Evolutionary conservation across 1,140 invertebrate genomes (phyloP).

Genomic region (Dendroctonus valens): DNA sequence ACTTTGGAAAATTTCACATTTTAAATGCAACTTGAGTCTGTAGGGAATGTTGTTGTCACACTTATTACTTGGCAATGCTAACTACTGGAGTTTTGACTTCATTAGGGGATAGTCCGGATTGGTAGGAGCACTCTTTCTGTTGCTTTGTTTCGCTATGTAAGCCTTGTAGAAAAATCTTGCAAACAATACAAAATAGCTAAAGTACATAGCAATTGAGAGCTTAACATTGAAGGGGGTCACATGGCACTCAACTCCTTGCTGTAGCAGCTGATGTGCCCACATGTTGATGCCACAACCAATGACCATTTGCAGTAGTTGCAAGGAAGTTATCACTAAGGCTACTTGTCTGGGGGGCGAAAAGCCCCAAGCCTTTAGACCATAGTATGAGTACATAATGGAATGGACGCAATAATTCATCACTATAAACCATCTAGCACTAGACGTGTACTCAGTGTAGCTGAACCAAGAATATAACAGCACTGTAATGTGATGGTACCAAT

Average conservation of each 20-base stretch:
- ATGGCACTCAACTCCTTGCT: slow-evolving; percentile 70
- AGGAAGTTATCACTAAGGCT: slow-evolving; percentile 88
- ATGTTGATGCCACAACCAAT: slow-evolving; percentile 89
- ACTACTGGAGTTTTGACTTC: slow-evolving; percentile 47
- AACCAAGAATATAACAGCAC: slow-evolving; percentile 96
- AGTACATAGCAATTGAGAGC: slow-evolving; percentile 91
- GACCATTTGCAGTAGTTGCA: slow-evolving; percentile 95
- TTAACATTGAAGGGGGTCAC: slow-evolving; percentile 86
- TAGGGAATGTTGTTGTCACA: slow-evolving; percentile 24
- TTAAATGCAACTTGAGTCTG: slow-evolving; percentile 21
- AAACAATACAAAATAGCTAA: slow-evolving; percentile 89
- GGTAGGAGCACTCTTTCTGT: slow-evolving; percentile 35
- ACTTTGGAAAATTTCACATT: slow-evolving; percentile 14
- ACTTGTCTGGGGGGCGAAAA: slow-evolving; percentile 82
- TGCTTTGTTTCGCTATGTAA: slow-evolving; percentile 61
- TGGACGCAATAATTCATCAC: slow-evolving; percentile 99
- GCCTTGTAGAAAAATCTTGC: slow-evolving; percentile 87
- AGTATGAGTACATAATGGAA: slow-evolving; percentile 97
- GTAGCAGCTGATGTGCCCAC: slow-evolving; percentile 76
- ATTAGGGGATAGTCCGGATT: slow-evolving; percentile 44
- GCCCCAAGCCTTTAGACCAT: slow-evolving; percentile 85
- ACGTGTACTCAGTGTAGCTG: slow-evolving; percentile 93
- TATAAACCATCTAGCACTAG: slow-evolving; percentile 97
- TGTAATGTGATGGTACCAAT: slow-evolving; percentile 92
- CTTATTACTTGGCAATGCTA: neutral